Conservation (phyloP, 2,888 invertebrate genomes). For the Mythimna pallens region DNA sequence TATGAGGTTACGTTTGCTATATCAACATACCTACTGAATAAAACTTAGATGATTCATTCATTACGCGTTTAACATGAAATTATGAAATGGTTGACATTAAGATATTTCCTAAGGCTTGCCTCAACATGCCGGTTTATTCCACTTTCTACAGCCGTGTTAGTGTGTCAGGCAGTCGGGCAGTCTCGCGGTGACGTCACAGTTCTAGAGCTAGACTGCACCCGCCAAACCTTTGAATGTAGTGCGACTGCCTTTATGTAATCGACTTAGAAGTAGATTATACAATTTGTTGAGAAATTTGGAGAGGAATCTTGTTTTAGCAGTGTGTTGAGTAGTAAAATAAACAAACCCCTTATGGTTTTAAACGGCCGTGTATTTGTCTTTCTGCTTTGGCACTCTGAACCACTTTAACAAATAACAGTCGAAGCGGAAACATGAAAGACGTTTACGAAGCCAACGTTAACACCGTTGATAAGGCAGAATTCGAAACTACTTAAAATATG, state of each 20-base stretch:
- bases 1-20: not conserved
- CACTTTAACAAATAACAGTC: too few relatives aligned
- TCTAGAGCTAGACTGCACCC: conserved; percentile 57
- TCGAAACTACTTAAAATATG: too few relatives aligned
- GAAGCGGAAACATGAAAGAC: too few relatives aligned
- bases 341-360: too few relatives aligned
- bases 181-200: conserved; percentile 55
- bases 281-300: conserved; percentile 29
- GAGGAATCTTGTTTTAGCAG: not conserved
- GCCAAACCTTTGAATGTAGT: conserved; percentile 46
- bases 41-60: conserved; percentile 46
- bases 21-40: not conserved
- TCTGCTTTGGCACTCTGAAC: too few relatives aligned
- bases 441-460: too few relatives aligned
- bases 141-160: conserved; percentile 63
- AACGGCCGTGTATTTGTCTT: too few relatives aligned
- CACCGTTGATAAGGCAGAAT: too few relatives aligned
- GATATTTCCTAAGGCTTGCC: conserved; percentile 50
- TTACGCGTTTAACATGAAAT: conserved; percentile 42
- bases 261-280: conserved; percentile 21
- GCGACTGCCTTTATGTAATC: conserved; percentile 49
- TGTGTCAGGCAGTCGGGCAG: conserved; percentile 51
- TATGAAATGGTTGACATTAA: conserved; percentile 63
- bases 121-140: conserved; percentile 43
- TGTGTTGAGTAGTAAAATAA: not conserved